Evolutionary conservation across 2,888 invertebrate genomes (phyloP).

Genomic region (Deilephila porcellus): DNA sequence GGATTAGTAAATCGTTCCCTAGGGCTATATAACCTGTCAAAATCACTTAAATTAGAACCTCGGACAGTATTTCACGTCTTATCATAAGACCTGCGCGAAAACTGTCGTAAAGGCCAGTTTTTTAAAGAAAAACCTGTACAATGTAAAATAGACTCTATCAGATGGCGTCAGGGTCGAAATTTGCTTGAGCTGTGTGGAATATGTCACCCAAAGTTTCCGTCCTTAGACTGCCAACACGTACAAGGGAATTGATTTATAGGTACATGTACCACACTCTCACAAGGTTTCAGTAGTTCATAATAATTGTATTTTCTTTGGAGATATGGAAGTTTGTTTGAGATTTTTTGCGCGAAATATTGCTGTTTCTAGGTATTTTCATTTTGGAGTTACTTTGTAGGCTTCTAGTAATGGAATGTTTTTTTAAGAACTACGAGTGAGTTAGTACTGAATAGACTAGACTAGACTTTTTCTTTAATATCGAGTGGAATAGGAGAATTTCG

Average conservation of each 20-base stretch:
- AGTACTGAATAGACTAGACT: too few species aligned
- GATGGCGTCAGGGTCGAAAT: conserved; percentile 2
- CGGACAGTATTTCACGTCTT: conserved; percentile 66
- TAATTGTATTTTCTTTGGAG: conserved; percentile 18
- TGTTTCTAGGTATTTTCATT: background rate
- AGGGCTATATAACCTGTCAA: conserved; percentile 58
- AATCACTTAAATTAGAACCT: conserved; percentile 69
- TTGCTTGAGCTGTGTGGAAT: conserved; percentile 18
- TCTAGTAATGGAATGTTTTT: too few species aligned
- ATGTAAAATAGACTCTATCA: conserved; percentile 32
- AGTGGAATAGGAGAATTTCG: too few species aligned
- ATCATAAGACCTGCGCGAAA: conserved; percentile 51
- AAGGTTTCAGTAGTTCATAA: conserved; percentile 22
- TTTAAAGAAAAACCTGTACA: conserved; percentile 20
- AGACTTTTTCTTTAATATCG: too few species aligned
- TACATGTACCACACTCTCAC: conserved; percentile 42
- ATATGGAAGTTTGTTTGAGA: conserved; percentile 17
- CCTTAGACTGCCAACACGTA: conserved; percentile 29
- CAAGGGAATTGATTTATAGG: conserved; percentile 65
- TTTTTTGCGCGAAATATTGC: background rate
- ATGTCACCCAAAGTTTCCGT: conserved; percentile 30
- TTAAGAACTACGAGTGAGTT: too few species aligned
- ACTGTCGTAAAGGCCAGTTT: conserved; percentile 26
- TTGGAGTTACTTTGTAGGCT: background rate
- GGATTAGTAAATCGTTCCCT: conserved; percentile 54